Evolutionary conservation across 2,888 invertebrate genomes (phyloP).

Genomic region (Tinea trinotella): DNA sequence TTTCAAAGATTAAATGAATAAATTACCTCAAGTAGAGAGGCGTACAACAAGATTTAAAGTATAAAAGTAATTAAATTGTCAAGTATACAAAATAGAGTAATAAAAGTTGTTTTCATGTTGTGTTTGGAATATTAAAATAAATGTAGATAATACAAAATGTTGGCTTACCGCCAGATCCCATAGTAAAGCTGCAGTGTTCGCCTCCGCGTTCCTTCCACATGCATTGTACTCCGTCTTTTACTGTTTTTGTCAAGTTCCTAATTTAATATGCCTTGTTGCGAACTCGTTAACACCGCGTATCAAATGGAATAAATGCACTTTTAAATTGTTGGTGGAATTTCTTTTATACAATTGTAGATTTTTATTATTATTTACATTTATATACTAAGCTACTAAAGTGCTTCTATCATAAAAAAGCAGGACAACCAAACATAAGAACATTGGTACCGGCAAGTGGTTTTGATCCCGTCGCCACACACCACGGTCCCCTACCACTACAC

Average conservation of each 20-base stretch:
- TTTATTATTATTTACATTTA: too few relatives aligned
- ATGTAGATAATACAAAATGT: conserved; percentile 32
- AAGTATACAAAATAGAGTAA: conserved; percentile 16
- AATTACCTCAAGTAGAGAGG: neutral
- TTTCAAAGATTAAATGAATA: conserved; percentile 7
- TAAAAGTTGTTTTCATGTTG: conserved; percentile 21
- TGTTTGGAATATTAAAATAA: conserved; percentile 37
- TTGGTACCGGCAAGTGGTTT: too few relatives aligned
- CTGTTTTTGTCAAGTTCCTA: conserved; percentile 17
- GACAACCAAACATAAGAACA: too few relatives aligned
- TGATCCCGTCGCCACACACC: too few relatives aligned
- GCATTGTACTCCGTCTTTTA: conserved; percentile 12
- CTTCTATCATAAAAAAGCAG: too few relatives aligned
- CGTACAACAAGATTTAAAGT: conserved; percentile 4
- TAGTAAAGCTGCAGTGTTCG: conserved; percentile 17
- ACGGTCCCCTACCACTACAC: too few relatives aligned
- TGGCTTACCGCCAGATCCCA: conserved; percentile 44
- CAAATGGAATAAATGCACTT: neutral
- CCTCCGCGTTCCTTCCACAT: conserved; percentile 1
- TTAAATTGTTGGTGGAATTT: too few relatives aligned
- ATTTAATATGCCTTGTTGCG: conserved; percentile 16
- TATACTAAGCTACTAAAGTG: too few relatives aligned
- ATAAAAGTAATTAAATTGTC: conserved; percentile 15
- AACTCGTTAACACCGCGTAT: conserved; percentile 13
- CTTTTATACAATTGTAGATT: too few relatives aligned